phyloP scores from a whole-genome alignment of 2,888 invertebrate genomes.

The Hyppa rectilinea region DNA sequence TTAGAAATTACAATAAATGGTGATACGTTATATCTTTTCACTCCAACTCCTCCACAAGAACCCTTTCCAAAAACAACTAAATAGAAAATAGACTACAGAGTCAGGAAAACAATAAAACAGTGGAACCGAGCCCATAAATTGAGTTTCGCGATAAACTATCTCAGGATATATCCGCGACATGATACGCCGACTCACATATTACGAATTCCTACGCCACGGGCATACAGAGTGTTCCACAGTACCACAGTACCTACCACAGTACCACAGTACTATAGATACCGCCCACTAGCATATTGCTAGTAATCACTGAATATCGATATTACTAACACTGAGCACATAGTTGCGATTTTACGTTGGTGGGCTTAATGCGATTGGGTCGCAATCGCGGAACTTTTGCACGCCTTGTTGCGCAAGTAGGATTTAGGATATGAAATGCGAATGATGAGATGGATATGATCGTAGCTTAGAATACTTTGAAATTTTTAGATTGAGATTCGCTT shows the following conservation, averaged over 20 bases:
- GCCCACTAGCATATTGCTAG: constrained; percentile 45
- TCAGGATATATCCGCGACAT: constrained; percentile 51
- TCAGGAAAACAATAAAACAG: constrained; percentile 61
- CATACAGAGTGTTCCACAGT: constrained; percentile 48
- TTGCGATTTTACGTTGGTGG: constrained; percentile 24
- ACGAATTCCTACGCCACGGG: constrained; percentile 55
- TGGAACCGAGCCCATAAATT: constrained; percentile 46
- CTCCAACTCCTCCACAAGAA: constrained; percentile 11
- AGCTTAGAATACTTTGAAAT: rapidly evolving
- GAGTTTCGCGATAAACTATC: constrained; percentile 63
- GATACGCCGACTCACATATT: constrained; percentile 66
- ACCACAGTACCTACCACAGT: constrained; percentile 47
- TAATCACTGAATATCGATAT: constrained; percentile 63
- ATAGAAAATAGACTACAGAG: constrained; percentile 27
- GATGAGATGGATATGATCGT: not conserved
- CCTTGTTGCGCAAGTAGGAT: not conserved
- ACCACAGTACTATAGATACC: constrained; percentile 48
- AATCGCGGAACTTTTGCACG: not conserved
- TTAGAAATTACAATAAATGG: too few relatives aligned
- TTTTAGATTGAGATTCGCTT: not conserved
- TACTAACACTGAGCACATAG: constrained; percentile 6
- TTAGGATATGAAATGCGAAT: not conserved
- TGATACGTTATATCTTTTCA: too few relatives aligned
- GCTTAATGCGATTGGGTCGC: not conserved
- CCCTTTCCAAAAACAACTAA: constrained; percentile 22